A percentile compares a stretch with the other conserved stretches of the same genome.
Evolutionary conservation across 2,888 invertebrate genomes (phyloP).

Genomic region (Noctua pronuba): DNA sequence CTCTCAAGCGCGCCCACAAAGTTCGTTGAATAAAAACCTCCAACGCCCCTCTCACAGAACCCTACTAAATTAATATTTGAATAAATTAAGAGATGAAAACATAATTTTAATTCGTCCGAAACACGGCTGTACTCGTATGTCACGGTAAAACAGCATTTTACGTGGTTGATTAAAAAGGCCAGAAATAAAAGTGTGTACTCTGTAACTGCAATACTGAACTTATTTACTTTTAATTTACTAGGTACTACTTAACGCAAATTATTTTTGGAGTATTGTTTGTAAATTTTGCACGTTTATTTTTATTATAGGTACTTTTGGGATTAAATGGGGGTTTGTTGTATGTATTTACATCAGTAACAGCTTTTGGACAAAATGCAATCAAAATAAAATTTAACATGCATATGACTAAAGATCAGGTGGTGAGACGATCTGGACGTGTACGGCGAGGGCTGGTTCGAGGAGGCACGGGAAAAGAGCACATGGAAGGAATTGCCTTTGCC

Average conservation of each 20-base stretch:
- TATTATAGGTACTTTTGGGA: neutral
- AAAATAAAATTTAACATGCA: too few relatives aligned
- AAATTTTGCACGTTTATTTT: too few relatives aligned
- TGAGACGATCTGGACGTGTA: too few relatives aligned
- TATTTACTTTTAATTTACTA: conserved; percentile 20
- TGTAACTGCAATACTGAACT: neutral
- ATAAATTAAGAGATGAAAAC: conserved; percentile 56
- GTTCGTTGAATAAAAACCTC: conserved; percentile 31
- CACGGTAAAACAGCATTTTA: conserved; percentile 21
- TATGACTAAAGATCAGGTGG: too few relatives aligned
- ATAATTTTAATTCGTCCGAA: conserved; percentile 52
- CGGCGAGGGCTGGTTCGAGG: too few relatives aligned
- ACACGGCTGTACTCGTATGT: conserved; percentile 25
- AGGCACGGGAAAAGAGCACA: too few relatives aligned
- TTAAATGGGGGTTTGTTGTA: neutral
- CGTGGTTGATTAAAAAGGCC: conserved; percentile 27
- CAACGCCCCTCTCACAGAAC: conserved; percentile 16
- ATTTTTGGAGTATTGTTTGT: too few relatives aligned
- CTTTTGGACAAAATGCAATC: neutral
- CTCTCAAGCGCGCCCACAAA: conserved; percentile 15
- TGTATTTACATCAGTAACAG: neutral
- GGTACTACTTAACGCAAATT: neutral
- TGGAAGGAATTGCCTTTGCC: too few relatives aligned
- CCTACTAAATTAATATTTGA: conserved; percentile 55
- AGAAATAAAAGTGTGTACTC: conserved; percentile 10